Conservation (phyloP, 1,140 invertebrate genomes). For the Babylonia areolata region DNA sequence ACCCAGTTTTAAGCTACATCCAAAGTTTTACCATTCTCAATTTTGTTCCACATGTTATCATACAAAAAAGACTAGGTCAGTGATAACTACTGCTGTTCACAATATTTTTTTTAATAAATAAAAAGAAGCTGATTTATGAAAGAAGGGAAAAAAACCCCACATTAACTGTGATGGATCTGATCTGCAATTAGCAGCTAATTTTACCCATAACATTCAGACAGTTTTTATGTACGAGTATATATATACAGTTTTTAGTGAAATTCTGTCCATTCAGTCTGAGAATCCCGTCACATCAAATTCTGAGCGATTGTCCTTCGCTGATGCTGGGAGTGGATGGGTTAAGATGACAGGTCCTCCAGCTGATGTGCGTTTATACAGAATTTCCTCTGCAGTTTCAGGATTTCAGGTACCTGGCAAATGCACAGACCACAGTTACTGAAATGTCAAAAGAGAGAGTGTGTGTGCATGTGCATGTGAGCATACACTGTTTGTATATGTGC, state of each 20-base stretch:
- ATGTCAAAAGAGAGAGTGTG: background rate
- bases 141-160: too few relatives aligned
- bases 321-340: background rate
- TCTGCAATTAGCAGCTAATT: background rate
- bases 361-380: background rate
- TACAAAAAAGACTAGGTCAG: background rate
- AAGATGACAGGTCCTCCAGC: background rate
- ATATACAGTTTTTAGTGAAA: background rate
- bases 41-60: background rate
- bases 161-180: background rate
- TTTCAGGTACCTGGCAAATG: conserved; percentile 1
- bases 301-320: background rate
- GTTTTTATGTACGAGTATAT: too few relatives aligned
- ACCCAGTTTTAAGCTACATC: too few relatives aligned
- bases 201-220: background rate
- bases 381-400: background rate
- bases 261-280: background rate
- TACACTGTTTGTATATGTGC: background rate
- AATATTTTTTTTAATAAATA: too few relatives aligned
- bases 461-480: background rate
- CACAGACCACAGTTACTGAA: too few relatives aligned
- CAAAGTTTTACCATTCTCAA: too few relatives aligned
- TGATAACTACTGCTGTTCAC: too few relatives aligned
- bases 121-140: too few relatives aligned
- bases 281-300: background rate